Percentiles rank a stretch among this genome's conserved stretches.
These are phyloP conservation scores for Leptogaster cylindrica DNA, from an alignment of 2,888 invertebrate species.

Conservation along the genomic window DNA sequence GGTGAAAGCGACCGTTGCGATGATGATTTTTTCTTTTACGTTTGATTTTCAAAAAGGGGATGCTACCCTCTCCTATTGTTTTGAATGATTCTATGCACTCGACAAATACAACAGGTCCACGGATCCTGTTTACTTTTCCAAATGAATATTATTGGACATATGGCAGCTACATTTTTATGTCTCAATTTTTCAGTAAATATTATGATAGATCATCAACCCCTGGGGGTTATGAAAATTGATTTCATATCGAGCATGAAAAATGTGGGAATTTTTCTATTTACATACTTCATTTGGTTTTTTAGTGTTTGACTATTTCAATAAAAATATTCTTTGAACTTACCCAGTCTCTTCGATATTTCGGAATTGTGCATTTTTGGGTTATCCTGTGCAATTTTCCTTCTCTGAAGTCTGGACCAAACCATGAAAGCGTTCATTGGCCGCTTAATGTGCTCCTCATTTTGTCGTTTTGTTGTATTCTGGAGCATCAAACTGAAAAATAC, in stretches of 20 bases:
- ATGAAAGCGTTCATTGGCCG: conserved; percentile 98
- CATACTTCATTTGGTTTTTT: not conserved
- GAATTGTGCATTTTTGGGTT: conserved; percentile 99
- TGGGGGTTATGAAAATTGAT: too few species aligned
- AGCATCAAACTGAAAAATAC: conserved; percentile 62
- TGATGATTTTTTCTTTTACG: not conserved
- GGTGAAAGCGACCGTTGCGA: conserved; percentile 3
- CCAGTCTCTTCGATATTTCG: conserved; percentile 92
- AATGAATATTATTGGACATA: conserved; percentile 25
- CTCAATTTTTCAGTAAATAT: not conserved
- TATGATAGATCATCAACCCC: not conserved
- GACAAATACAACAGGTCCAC: too few species aligned
- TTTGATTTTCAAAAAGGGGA: conserved; percentile 29
- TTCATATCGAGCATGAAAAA: not conserved
- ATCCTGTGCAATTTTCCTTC: conserved; percentile 95
- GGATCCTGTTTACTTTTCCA: too few species aligned
- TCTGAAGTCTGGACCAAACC: conserved; percentile 94
- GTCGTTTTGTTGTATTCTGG: conserved; percentile 63
- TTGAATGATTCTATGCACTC: too few species aligned
- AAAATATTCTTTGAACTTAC: conserved; percentile 64
- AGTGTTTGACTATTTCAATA: not conserved
- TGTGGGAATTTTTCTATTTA: not conserved
- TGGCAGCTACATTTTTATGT: conserved; percentile 2
- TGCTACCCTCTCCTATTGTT: not conserved
- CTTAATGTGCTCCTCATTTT: conserved; percentile 89